Percentiles rank a stretch among this genome's conserved stretches.
These are phyloP conservation scores for Leptinotarsa tumamoca DNA, from an alignment of 2,888 invertebrate species.

Conservation along the genomic window DNA sequence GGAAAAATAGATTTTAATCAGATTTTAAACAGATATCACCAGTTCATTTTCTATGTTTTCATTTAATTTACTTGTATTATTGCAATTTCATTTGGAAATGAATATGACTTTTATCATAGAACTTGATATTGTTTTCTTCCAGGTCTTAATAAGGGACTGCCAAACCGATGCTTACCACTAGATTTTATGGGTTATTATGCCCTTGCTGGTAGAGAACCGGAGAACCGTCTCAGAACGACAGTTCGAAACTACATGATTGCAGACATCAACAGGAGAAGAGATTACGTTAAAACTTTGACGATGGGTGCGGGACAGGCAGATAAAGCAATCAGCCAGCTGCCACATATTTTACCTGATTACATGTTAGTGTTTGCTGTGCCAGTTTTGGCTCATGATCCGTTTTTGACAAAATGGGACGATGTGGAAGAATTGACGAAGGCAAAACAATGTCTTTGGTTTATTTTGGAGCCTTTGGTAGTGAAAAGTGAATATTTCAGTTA, in stretches of 20 bases:
- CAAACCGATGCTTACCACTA: constrained; percentile 90
- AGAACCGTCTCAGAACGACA: constrained; percentile 77
- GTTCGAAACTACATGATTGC: constrained; percentile 86
- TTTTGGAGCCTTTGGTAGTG: constrained; percentile 92
- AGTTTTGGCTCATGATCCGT: constrained; percentile 92
- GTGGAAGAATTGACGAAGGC: constrained; percentile 81
- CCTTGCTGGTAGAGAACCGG: constrained; percentile 88
- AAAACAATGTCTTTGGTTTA: constrained; percentile 92
- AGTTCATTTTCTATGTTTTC: too few relatives aligned
- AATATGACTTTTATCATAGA: neutral
- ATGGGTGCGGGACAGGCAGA: constrained; percentile 76
- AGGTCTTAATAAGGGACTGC: constrained; percentile 72
- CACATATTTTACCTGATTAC: constrained; percentile 95
- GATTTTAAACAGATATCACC: too few relatives aligned
- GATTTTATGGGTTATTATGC: constrained; percentile 90
- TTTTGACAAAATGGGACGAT: constrained; percentile 82
- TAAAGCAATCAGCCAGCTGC: constrained; percentile 80
- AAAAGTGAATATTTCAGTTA: constrained; percentile 95
- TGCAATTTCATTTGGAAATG: neutral
- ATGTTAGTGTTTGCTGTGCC: constrained; percentile 98
- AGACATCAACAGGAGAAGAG: constrained; percentile 88
- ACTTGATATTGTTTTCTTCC: neutral
- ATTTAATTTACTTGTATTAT: too few relatives aligned
- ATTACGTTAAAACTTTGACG: constrained; percentile 89
- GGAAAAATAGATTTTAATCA: too few relatives aligned